A percentile compares a stretch with the other conserved stretches of the same genome.
These are phyloP conservation scores for Climacteris rufus DNA, from an alignment of 2,113 vertebrate species.

Conservation along the genomic window DNA sequence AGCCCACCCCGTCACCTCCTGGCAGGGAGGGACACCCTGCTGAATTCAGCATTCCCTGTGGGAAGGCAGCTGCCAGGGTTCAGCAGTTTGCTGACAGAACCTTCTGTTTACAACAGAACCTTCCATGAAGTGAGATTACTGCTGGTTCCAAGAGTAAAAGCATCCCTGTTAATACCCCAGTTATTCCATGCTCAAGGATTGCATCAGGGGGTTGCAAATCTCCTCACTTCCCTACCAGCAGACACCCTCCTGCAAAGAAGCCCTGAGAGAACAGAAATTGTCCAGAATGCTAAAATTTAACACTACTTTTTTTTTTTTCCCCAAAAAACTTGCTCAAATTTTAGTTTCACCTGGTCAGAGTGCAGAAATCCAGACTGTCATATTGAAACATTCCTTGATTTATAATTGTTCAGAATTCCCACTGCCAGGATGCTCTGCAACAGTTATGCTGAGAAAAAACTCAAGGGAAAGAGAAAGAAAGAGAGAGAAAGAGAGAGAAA, in stretches of 20 bases:
- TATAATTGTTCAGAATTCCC: not conserved
- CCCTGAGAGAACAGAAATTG: not conserved
- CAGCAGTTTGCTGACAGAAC: not conserved
- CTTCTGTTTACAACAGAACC: not conserved
- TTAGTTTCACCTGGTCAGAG: not conserved
- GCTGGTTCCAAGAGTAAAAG: not conserved
- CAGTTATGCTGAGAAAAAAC: too few species aligned
- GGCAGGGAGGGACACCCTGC: not conserved
- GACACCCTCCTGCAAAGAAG: not conserved
- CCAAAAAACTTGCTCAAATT: not conserved
- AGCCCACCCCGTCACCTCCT: not conserved
- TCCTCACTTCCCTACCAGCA: not conserved
- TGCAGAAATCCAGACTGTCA: not conserved
- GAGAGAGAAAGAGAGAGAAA: too few species aligned
- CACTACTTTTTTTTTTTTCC: not conserved
- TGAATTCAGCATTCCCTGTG: not conserved
- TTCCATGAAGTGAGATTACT: not conserved
- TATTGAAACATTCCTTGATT: not conserved
- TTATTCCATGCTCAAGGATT: not conserved
- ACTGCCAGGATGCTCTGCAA: not conserved
- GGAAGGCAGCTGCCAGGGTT: not conserved
- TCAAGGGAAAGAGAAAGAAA: not conserved
- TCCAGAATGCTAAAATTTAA: not conserved
- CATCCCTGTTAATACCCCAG: not conserved
- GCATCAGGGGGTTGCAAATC: not conserved